Evolutionary conservation across 2,113 vertebrate genomes (phyloP).

Genomic region (Ochotona princeps): DNA sequence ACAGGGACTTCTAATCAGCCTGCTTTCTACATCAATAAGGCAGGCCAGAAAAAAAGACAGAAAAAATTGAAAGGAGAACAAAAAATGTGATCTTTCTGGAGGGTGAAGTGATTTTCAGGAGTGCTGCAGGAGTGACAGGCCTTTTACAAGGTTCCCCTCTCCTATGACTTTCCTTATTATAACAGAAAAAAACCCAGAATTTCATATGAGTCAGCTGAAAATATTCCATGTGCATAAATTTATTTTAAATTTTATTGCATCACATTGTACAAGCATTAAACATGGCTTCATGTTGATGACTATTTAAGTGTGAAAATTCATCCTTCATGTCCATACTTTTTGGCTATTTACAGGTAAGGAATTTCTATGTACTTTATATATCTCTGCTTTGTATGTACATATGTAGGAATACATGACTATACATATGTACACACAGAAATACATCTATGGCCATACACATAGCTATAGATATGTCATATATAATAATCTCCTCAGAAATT

Average conservation of each 20-base stretch:
- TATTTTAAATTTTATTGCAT: slow-evolving; percentile 90
- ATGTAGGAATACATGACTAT: slow-evolving; percentile 81
- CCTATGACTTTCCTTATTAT: neutral
- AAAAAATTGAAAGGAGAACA: neutral
- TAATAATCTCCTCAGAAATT: slow-evolving; percentile 85
- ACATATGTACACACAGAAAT: slow-evolving; percentile 84
- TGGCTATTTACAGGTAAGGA: slow-evolving; percentile 91
- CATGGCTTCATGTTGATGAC: slow-evolving; percentile 88
- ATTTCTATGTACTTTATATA: slow-evolving; percentile 86
- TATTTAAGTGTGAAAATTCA: slow-evolving; percentile 86
- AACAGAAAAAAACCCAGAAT: slow-evolving; percentile 29
- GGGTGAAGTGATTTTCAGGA: neutral
- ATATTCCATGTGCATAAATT: slow-evolving; percentile 86
- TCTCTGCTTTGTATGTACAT: slow-evolving; percentile 85
- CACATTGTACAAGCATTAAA: slow-evolving; percentile 90
- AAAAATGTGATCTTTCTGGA: neutral
- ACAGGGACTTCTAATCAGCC: neutral
- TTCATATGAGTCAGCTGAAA: slow-evolving; percentile 74
- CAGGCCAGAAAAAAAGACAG: neutral
- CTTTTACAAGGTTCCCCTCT: neutral
- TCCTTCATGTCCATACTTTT: slow-evolving; percentile 85
- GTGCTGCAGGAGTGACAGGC: neutral
- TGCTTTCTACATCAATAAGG: neutral
- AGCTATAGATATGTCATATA: slow-evolving; percentile 83
- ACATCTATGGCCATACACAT: slow-evolving; percentile 81